These are phyloP conservation scores for Poeciliopsis turneri DNA, from an alignment of 2,797 vertebrate genomes.

Conservation along the genomic window DNA sequence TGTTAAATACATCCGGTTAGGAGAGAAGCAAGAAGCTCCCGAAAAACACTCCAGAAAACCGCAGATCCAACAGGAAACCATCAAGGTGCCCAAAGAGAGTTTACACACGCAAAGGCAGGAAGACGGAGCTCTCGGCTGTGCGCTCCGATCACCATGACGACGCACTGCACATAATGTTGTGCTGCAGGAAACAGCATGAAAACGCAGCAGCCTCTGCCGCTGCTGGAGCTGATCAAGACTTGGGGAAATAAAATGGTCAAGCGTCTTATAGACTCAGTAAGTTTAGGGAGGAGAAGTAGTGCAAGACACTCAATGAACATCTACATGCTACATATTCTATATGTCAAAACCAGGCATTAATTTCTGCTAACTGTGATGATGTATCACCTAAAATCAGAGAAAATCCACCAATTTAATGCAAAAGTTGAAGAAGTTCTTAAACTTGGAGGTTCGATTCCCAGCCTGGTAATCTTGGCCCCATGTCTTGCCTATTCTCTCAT, in stretches of 20 bases:
- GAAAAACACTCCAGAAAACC: not conserved
- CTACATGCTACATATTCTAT: not conserved
- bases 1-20: not conserved
- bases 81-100: not conserved
- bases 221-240: not conserved
- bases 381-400: not conserved
- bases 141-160: not conserved
- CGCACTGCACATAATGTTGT: not conserved
- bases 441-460: no score
- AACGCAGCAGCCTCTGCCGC: not conserved
- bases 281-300: not conserved
- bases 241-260: not conserved
- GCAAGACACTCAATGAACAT: not conserved
- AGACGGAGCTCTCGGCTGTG: not conserved
- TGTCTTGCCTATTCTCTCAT: no score
- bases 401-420: not conserved
- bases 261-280: no score
- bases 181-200: not conserved
- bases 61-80: fast-evolving
- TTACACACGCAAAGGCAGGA: slow-evolving; percentile 27
- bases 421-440: not conserved
- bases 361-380: not conserved
- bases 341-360: not conserved
- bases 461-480: no score
- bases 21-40: slow-evolving; percentile 19